These are phyloP conservation scores for Triops cancriformis DNA, from an alignment of 1,140 invertebrate genomes.

Conservation along the genomic window DNA sequence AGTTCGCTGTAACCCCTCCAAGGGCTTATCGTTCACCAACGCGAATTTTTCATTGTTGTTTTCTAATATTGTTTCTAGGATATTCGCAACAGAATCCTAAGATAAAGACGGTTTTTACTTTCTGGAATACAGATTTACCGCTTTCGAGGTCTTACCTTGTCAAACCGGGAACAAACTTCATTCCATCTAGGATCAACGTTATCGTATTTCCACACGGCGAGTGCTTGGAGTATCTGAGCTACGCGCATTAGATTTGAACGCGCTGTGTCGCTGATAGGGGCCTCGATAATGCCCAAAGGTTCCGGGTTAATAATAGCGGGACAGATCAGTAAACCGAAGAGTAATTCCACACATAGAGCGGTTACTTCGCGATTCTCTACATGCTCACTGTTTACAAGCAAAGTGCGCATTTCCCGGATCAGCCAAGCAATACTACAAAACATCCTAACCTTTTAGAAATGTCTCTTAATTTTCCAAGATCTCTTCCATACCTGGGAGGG, in stretches of 20 bases:
- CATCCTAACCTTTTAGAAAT: slow-evolving; percentile 11
- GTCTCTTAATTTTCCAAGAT: background rate
- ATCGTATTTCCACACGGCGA: slow-evolving; percentile 76
- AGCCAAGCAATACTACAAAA: slow-evolving; percentile 47
- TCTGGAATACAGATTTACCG: background rate
- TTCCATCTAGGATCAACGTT: slow-evolving; percentile 59
- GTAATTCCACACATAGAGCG: slow-evolving; percentile 80
- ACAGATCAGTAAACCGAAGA: slow-evolving; percentile 91
- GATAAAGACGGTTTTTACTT: background rate
- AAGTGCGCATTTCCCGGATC: slow-evolving; percentile 47
- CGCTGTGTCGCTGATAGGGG: slow-evolving; percentile 81
- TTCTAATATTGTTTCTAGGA: slow-evolving; percentile 61
- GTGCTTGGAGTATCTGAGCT: slow-evolving; percentile 80
- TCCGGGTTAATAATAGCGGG: slow-evolving; percentile 94
- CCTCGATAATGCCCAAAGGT: slow-evolving; percentile 88
- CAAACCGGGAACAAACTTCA: slow-evolving; percentile 67
- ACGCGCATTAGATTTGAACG: slow-evolving; percentile 86
- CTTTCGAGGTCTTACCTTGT: slow-evolving; percentile 43
- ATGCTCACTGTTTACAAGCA: slow-evolving; percentile 39
- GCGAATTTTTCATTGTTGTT: slow-evolving; percentile 48
- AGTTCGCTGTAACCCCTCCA: slow-evolving; percentile 51
- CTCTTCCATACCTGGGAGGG: slow-evolving; percentile 57
- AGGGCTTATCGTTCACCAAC: slow-evolving; percentile 46
- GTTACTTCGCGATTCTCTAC: slow-evolving; percentile 48
- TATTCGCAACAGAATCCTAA: slow-evolving; percentile 51